These are phyloP conservation scores for Heliconius hortense DNA, from an alignment of 2,888 invertebrate species.

Conservation along the genomic window DNA sequence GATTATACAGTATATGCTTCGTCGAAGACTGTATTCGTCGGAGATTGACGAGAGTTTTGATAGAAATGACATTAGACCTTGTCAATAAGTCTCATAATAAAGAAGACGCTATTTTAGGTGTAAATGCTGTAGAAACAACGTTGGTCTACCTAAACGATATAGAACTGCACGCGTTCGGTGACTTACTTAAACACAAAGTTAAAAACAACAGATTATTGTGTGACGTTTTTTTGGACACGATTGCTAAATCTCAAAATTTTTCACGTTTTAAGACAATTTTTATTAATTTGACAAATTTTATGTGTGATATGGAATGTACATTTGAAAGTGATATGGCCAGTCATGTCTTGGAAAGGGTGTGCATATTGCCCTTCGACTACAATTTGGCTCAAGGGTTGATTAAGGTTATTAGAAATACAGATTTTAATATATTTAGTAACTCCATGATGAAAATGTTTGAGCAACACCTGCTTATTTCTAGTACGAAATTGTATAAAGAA, in stretches of 20 bases:
- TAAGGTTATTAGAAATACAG: conserved; percentile 56
- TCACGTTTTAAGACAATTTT: conserved; percentile 65
- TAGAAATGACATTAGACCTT: conserved; percentile 63
- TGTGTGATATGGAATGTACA: conserved; percentile 49
- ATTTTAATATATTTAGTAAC: conserved; percentile 52
- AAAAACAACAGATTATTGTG: conserved; percentile 49
- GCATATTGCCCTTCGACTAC: conserved; percentile 62
- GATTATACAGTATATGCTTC: conserved; percentile 53
- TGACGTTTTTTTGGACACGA: conserved; percentile 57
- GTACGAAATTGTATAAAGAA: conserved; percentile 47
- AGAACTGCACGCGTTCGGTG: conserved; percentile 51
- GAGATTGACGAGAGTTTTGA: conserved; percentile 52
- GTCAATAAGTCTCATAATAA: conserved; percentile 41
- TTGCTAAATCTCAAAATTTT: conserved; percentile 68
- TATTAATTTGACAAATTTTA: conserved; percentile 57
- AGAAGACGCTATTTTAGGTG: conserved; percentile 47
- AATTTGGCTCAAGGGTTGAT: conserved; percentile 53
- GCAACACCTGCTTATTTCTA: conserved; percentile 47
- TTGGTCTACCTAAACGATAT: conserved; percentile 59
- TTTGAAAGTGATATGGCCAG: conserved; percentile 53
- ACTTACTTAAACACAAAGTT: conserved; percentile 51
- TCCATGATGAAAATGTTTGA: conserved; percentile 56
- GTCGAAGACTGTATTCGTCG: conserved; percentile 56
- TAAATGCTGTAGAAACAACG: conserved; percentile 52
- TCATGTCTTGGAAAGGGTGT: conserved; percentile 62